phyloP scores from a whole-genome alignment of 1,140 invertebrate genomes.

The Bombyx mori region DNA sequence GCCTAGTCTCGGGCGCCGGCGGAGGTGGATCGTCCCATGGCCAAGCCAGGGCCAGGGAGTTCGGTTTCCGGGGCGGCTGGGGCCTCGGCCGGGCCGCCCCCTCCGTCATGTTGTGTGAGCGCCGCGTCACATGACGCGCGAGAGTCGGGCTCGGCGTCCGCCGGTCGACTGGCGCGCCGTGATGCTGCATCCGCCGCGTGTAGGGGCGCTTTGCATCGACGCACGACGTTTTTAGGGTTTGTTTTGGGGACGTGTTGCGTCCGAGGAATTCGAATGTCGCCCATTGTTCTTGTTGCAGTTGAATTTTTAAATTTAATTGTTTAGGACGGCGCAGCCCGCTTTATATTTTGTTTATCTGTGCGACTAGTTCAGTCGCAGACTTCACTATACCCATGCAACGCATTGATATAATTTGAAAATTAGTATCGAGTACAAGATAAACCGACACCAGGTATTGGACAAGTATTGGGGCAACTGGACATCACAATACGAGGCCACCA shows the following conservation, averaged over 20 bases:
- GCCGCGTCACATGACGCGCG: conserved; percentile 36
- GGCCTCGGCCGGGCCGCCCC: conserved; percentile 58
- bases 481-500: too few species aligned
- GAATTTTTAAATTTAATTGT: too few species aligned
- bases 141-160: conserved; percentile 48
- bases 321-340: too few species aligned
- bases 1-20: conserved; percentile 46
- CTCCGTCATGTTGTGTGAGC: conserved; percentile 50
- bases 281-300: too few species aligned
- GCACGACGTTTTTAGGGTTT: conserved; percentile 16
- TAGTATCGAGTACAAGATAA: too few species aligned
- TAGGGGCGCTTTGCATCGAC: conserved; percentile 24
- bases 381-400: too few species aligned
- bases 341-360: too few species aligned
- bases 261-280: background rate
- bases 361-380: too few species aligned
- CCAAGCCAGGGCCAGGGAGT: conserved; percentile 50
- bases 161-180: conserved; percentile 48
- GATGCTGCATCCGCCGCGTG: conserved; percentile 17
- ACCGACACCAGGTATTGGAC: too few species aligned
- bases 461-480: too few species aligned
- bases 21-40: conserved; percentile 59
- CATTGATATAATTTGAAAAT: too few species aligned
- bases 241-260: conserved; percentile 11
- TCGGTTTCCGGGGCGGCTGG: conserved; percentile 62